Evolutionary conservation across 1,140 invertebrate species (phyloP).

Genomic region (Dryas iulia): DNA sequence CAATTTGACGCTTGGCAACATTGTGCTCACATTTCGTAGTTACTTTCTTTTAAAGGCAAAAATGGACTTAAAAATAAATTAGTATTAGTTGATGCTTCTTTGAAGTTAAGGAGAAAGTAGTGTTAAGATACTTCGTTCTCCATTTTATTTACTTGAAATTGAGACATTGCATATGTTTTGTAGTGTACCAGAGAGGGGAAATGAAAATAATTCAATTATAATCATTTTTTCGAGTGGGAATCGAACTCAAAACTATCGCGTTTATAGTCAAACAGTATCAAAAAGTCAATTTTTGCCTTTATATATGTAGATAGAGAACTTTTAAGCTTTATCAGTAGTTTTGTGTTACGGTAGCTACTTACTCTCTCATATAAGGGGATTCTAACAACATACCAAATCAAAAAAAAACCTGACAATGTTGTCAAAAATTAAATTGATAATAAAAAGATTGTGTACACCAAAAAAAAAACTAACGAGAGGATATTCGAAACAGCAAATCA

Average conservation of each 20-base stretch:
- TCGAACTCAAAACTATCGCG: no score
- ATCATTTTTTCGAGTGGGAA: no score
- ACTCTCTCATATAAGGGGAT: slow-evolving; percentile 25
- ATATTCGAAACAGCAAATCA: slow-evolving; percentile 75
- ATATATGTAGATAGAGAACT: slow-evolving; percentile 61
- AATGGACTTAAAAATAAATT: slow-evolving; percentile 38
- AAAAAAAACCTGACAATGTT: slow-evolving; percentile 66
- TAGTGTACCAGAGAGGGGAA: no score
- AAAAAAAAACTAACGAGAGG: slow-evolving; percentile 51
- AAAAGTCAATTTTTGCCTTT: slow-evolving; percentile 62
- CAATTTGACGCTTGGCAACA: slow-evolving; percentile 80
- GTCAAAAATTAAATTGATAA: slow-evolving; percentile 77
- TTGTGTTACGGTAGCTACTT: slow-evolving; percentile 49
- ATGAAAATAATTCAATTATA: no score
- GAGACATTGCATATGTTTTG: no score
- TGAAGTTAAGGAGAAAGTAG: no score
- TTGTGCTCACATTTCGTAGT: slow-evolving; percentile 72
- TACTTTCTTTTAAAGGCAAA: slow-evolving; percentile 59
- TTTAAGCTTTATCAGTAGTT: slow-evolving; percentile 62
- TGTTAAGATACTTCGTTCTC: no score
- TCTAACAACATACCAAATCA: slow-evolving; percentile 13
- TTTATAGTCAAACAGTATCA: no score
- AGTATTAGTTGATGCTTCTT: no score
- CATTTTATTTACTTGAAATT: no score
- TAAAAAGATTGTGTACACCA: slow-evolving; percentile 49